Percentiles rank a stretch among this genome's conserved stretches.
Conservation (phyloP, 2,888 invertebrate species). For the Prosapia bicincta region DNA sequence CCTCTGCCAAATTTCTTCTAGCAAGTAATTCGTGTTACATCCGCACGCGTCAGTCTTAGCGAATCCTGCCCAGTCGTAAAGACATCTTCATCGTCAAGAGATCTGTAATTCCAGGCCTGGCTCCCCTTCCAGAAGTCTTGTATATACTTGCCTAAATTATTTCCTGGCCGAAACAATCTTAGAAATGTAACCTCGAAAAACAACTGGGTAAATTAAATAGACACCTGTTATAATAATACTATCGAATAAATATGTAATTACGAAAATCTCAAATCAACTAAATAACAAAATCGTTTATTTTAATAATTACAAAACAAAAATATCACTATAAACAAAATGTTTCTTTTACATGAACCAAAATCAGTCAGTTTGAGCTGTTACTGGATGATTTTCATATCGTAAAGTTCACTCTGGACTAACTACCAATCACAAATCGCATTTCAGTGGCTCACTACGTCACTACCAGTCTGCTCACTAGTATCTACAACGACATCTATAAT, state of each 20-base stretch:
- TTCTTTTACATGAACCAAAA: neutral
- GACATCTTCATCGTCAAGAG: no score
- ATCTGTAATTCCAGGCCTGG: no score
- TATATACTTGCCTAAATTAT: no score
- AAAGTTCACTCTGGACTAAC: neutral
- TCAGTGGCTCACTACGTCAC: neutral
- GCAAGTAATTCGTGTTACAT: no score
- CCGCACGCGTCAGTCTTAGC: no score
- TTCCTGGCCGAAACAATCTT: no score
- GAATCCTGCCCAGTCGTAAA: no score
- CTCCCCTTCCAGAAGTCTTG: no score
- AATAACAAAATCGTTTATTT: neutral
- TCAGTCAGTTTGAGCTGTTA: neutral
- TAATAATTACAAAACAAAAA: neutral
- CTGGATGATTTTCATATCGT: neutral
- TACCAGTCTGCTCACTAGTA: neutral
- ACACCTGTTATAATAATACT: conserved; percentile 20
- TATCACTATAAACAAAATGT: neutral
- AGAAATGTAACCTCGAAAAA: no score
- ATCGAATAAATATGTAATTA: conserved; percentile 25
- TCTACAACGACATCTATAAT: neutral
- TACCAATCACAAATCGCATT: neutral
- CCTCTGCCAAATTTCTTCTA: no score
- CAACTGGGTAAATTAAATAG: neutral
- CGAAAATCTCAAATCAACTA: neutral